Percentiles rank a stretch among this genome's conserved stretches.
Conservation (phyloP, 2,113 vertebrate genomes). For the Hipposideros armiger region DNA sequence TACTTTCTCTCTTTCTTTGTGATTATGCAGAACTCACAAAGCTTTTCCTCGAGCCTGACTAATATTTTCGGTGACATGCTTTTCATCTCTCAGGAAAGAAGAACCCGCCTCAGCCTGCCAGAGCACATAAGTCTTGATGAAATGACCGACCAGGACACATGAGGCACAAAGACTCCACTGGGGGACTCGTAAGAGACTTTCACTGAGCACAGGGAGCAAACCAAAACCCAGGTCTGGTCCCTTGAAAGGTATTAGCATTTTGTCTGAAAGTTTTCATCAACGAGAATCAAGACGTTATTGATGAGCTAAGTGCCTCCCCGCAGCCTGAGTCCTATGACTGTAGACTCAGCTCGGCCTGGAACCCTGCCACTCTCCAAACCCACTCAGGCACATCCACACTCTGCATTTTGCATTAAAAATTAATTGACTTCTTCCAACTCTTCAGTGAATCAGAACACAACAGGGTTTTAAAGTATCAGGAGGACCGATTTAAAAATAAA, state of each 20-base stretch:
- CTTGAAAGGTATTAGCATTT: neutral
- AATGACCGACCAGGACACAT: neutral
- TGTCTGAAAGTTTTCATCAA: conserved; percentile 54
- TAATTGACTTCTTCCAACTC: conserved; percentile 71
- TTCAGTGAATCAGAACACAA: conserved; percentile 36
- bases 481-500: conserved; percentile 77
- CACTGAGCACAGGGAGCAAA: neutral
- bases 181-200: neutral
- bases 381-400: conserved; percentile 46
- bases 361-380: neutral
- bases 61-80: conserved; percentile 69
- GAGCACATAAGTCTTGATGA: conserved; percentile 24
- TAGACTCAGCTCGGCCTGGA: neutral
- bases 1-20: conserved; percentile 77
- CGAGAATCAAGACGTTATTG: neutral
- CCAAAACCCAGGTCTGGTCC: neutral
- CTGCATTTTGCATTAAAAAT: conserved; percentile 78
- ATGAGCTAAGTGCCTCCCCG: neutral
- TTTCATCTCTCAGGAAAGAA: conserved; percentile 67
- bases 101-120: neutral
- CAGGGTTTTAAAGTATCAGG: conserved; percentile 68
- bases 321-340: neutral
- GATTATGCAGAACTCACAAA: conserved; percentile 77
- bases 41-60: conserved; percentile 65
- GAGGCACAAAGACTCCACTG: neutral